Evolutionary conservation across 2,797 vertebrate species (phyloP).

Genomic region (Tolypeutes matacus): DNA sequence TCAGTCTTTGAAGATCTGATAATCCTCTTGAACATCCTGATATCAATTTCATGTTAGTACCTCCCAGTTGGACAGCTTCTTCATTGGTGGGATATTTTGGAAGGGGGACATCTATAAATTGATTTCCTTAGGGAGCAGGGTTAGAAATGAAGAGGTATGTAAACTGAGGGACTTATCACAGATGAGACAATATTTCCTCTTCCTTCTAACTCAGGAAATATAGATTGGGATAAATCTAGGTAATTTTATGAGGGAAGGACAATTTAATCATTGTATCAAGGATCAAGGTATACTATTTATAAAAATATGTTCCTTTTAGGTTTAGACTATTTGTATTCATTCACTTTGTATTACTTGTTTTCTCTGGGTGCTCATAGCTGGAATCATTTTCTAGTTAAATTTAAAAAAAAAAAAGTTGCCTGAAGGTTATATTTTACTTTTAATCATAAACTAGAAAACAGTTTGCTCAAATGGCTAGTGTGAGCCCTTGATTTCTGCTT

Average conservation of each 20-base stretch:
- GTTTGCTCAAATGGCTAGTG: background rate
- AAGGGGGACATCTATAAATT: background rate
- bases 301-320: background rate
- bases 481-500: background rate
- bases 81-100: background rate
- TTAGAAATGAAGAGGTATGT: background rate
- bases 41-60: background rate
- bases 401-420: background rate
- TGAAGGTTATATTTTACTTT: background rate
- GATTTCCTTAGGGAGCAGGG: background rate
- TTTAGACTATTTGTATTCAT: background rate
- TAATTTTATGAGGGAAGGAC: background rate
- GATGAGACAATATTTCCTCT: background rate
- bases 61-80: background rate
- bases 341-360: background rate
- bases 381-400: background rate
- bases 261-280: background rate
- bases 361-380: background rate
- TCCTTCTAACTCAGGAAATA: background rate
- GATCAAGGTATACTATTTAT: background rate
- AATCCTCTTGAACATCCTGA: background rate
- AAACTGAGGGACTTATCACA: background rate
- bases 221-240: background rate
- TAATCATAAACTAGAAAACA: background rate
- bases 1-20: background rate